A percentile compares a stretch with the other conserved stretches of the same genome.
Conservation (phyloP, 2,797 vertebrate genomes). For the Anguilla marmorata region DNA sequence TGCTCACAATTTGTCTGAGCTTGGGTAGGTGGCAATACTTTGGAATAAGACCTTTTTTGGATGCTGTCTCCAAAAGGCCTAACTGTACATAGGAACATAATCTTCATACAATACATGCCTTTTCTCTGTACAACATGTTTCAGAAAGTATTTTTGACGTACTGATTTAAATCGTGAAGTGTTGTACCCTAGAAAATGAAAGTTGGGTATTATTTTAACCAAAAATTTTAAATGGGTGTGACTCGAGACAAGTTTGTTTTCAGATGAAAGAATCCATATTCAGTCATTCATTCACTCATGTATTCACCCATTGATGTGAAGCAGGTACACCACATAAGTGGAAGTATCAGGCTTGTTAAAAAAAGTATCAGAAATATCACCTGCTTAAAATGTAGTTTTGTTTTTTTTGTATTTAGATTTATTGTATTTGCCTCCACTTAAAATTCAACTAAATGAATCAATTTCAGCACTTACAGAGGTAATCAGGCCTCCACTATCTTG, state of each 20-base stretch:
- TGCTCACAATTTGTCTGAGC: conserved; percentile 62
- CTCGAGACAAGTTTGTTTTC: conserved; percentile 76
- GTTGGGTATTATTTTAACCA: conserved; percentile 75
- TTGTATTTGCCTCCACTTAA: conserved; percentile 56
- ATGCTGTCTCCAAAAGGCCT: conserved; percentile 44
- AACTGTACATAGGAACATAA: conserved; percentile 75
- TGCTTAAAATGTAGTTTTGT: conserved; percentile 23
- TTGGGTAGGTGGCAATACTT: conserved; percentile 71
- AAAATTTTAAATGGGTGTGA: conserved; percentile 76
- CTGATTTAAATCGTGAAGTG: conserved; percentile 65
- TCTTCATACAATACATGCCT: conserved; percentile 63
- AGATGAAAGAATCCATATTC: conserved; percentile 66
- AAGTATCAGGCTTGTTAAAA: conserved; percentile 65
- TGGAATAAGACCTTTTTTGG: conserved; percentile 54
- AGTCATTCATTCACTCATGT: conserved; percentile 64
- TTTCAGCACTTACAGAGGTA: conserved; percentile 74
- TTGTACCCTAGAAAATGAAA: conserved; percentile 73
- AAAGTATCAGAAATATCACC: conserved; percentile 40
- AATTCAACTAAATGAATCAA: conserved; percentile 61
- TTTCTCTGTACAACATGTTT: conserved; percentile 68
- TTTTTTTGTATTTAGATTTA: conserved; percentile 14
- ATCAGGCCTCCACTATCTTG: conserved; percentile 68
- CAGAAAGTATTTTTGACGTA: conserved; percentile 62
- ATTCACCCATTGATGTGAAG: conserved; percentile 59
- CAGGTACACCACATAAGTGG: conserved; percentile 63